Percentiles rank a stretch among this genome's conserved stretches.
Conservation (phyloP, 2,888 invertebrate species). For the Siphonodentalium dalli region DNA sequence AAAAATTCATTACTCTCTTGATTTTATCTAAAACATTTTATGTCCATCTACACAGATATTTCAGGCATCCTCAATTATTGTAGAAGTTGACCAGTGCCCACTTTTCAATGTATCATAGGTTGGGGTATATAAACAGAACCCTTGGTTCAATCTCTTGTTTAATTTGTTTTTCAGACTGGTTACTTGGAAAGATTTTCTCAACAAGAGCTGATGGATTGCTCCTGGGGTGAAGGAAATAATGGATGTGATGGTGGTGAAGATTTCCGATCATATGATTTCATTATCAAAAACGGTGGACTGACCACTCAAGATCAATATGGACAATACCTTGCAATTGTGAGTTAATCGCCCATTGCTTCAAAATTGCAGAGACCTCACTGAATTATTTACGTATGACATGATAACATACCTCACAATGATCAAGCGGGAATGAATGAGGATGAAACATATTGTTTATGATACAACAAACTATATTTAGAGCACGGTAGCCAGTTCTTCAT, state of each 20-base stretch:
- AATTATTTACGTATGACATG: too few species aligned
- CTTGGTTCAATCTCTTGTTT: background rate
- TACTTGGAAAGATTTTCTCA: constrained; percentile 85
- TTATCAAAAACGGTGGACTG: constrained; percentile 85
- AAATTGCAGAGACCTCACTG: too few species aligned
- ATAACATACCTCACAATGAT: too few species aligned
- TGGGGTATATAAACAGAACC: background rate
- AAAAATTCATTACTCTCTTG: background rate
- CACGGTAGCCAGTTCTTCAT: too few species aligned
- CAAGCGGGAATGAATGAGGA: too few species aligned
- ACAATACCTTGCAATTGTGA: constrained; percentile 86
- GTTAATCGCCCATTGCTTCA: too few species aligned
- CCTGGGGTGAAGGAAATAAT: constrained; percentile 91
- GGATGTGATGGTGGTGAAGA: constrained; percentile 99
- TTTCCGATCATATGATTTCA: constrained; percentile 91
- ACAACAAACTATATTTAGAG: too few species aligned
- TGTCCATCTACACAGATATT: too few species aligned
- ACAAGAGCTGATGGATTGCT: constrained; percentile 93
- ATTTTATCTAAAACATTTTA: background rate
- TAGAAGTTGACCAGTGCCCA: too few species aligned
- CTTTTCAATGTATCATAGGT: too few species aligned
- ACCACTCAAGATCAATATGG: constrained; percentile 92
- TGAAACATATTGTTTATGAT: too few species aligned
- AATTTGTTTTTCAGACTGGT: constrained; percentile 65
- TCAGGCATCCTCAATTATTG: background rate